Base-by-base conservation (phyloP, 1,140 invertebrate species). In the Zaprionus tsacasi region DNA sequence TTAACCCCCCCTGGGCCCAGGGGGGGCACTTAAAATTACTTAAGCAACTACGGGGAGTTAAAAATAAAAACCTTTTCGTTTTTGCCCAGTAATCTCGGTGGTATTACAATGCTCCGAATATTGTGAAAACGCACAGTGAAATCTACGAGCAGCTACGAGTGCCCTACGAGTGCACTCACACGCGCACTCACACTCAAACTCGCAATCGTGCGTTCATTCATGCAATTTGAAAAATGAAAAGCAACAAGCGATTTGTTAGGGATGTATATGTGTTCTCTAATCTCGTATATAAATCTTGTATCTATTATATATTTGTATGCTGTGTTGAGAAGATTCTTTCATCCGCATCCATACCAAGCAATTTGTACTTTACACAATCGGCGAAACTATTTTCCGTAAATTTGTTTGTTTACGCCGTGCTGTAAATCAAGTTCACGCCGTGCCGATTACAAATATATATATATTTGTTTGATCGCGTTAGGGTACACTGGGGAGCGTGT, bases 21-120 rank as follows among this genome's bases (percentile, higher is more conserved):
- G 27, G 30, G 13, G 52, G 68, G 82, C 68, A 88, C 83, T 88
- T 80, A 76, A 82, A 80, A 65, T 79, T 48, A 78, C 67, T 74
- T 71, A 79, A 71, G 55, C 77, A 59, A 40, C 54, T 27, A 21
- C 21, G 54, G 65, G 48, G 69, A 63, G 40, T 63, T 55, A 45
- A 56, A 73, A 78, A 81, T 70, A 21, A 73, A 48, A 61, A 54
- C 38, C 21, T 25, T 48, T 45, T 70, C 55, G 68, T 50, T 54
- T 36, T 50, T 66, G 27, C 43, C 57, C 30, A 21, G 33, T 33
- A 2, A 66, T 56, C 63, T 56, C n/a, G 50, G 13, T n/a, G 64
- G 59, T 36, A 75, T 75, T 70, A 70, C 68, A 64, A 50, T 55
- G 50, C 52, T 61, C 56, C 56, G 55, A 12, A 48, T 15, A 27